Evolutionary conservation across 2,113 vertebrate genomes (phyloP), one percentile per base, ranked within the genome.

Genomic region (Gavia stellata): DNA sequence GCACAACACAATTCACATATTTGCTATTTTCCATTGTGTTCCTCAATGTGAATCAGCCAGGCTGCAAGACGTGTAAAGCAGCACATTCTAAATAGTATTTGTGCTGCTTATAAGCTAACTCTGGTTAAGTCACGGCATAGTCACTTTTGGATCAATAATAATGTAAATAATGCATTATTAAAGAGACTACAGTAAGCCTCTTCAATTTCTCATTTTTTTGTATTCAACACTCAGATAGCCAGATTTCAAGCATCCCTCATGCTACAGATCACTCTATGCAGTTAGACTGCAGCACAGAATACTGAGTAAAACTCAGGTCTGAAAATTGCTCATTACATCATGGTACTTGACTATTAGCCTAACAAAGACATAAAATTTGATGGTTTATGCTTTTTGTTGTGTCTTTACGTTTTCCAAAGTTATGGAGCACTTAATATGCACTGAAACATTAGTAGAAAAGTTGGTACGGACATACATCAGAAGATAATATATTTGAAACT

Each of bases 391-490:
- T 86, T 73, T 67, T 42, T 24, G 56, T 9, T 74, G 33, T 21
- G 25, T 12, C 34, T 47, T 12, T n/a, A 65, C 61, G n/a, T 49
- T 36, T 86, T 55, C 31, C 34, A 59, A 40, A 67, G 59, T 38
- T 61, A 55, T 4, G 20, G 15, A 63, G 16, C 13, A 29, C 17
- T 56, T 79, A 44, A 62, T 1, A 19, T 45, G 18, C 25, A 33
- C 15, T 58, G 29, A 72, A 44, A 26, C n/a, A 56, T 15, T 33
- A n/a, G 25, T 3, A 47, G 8, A 47, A 67, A 49, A 67, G 53
- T 36, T 61, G 34, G 16, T 9, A 34, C 0, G 0, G 50, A 28
- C 18, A 15, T 3, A 45, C 2, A 20, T 26, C 10, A 56, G 33
- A 59, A 61, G 66, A 47, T 36, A 55, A 36, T 7, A 12, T 9